Evolutionary conservation across 2,888 invertebrate species (phyloP), one percentile per base, ranked within the genome.

Genomic region (Synergus itoensis): DNA sequence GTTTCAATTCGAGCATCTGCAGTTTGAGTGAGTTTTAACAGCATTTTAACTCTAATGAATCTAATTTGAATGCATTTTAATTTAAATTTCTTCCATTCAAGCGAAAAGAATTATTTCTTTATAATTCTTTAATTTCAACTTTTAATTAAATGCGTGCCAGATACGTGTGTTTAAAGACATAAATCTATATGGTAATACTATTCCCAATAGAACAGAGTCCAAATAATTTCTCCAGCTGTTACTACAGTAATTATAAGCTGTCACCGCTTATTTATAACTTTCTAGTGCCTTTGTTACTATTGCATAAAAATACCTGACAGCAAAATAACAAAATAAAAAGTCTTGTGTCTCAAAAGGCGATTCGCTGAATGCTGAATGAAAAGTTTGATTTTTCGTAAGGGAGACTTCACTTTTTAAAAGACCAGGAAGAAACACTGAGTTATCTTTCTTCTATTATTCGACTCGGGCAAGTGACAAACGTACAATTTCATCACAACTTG

Each of bases 211-310:
- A 53, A 5, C 53, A 53, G 28, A 28, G 28, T 28, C 28, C 28
- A 28, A 28, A 2, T 28, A 28, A 28, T 28, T 28, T 28, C 28
- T 28, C 3, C 28, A 28, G 28, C 28, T 87, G 84, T 64, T 85
- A 84, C 45, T 7, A 45, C 45, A 45, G 12, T 45, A 12, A 11
- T 12, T 45, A 12, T 7, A 11, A 11, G 45, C 11, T 45, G 12
- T 45, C 12, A 45, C 45, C 1, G 12, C 45, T 45, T 45, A 45
- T 45, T 8, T 45, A 45, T 45, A 45, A 45, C 45, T 45, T 45
- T 45, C 11, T 7, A 45, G 8, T 12, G 12, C 45, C 45, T 11
- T 45, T 45, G 4, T 21, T 21, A 21, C 12, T 21, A 18, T 60
- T 21, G 18, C 60, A 21, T 60, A 21, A 60, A 4, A 21, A 60